Evolutionary conservation across 64 coral and sea anemone species (phyloP).

Genomic region (Stylophora pistillata): DNA sequence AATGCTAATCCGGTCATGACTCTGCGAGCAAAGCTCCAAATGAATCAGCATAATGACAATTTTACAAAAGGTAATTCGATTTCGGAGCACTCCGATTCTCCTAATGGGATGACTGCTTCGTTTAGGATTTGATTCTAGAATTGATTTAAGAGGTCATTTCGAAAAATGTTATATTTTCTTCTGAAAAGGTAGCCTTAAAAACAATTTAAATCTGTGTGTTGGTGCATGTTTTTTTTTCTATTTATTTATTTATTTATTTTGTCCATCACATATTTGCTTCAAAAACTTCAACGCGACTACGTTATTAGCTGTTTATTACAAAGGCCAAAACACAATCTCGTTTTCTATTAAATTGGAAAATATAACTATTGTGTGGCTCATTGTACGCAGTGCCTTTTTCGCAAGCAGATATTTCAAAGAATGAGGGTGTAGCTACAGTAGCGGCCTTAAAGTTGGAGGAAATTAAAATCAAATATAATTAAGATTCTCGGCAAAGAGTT

Average conservation of each 20-base stretch:
- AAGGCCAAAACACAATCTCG: constrained; percentile 15
- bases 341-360: constrained; percentile 34
- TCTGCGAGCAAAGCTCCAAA: background rate
- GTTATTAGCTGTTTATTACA: background rate
- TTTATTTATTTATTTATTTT: background rate
- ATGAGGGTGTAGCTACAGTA: constrained; percentile 36
- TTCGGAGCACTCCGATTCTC: background rate
- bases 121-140: background rate
- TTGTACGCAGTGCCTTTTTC: constrained; percentile 32
- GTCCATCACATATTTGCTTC: background rate
- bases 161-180: background rate
- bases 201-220: too few relatives aligned
- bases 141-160: background rate
- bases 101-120: background rate
- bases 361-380: constrained; percentile 10
- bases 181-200: background rate
- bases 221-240: background rate
- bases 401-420: constrained; percentile 48
- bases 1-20: background rate
- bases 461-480: constrained; percentile 29
- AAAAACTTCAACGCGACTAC: background rate
- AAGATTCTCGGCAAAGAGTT: constrained; percentile 19
- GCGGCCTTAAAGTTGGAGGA: constrained; percentile 6
- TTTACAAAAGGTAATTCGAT: background rate
- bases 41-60: background rate